phyloP scores from a whole-genome alignment of 2,888 invertebrate genomes.

The Xestia sexstrigata region DNA sequence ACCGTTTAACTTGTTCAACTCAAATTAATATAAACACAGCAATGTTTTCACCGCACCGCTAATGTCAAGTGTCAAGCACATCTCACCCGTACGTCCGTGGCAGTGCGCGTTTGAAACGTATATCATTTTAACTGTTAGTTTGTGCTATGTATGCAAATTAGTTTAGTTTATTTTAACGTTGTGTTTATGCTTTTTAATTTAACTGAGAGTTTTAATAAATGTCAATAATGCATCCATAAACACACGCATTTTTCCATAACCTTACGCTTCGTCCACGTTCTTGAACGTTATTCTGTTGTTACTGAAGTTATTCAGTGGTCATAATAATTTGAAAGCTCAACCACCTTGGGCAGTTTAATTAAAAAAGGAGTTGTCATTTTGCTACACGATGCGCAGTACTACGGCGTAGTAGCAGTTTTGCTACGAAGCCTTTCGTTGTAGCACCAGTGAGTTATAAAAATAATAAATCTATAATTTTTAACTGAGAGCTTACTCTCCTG shows the following conservation, averaged over 20 bases:
- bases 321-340: neutral
- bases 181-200: neutral
- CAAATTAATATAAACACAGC: slow-evolving; percentile 19
- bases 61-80: slow-evolving; percentile 47
- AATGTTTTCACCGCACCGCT: slow-evolving; percentile 36
- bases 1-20: neutral
- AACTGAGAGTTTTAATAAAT: no score
- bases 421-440: slow-evolving; percentile 3
- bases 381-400: slow-evolving; percentile 9
- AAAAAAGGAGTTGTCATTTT: rapidly evolving
- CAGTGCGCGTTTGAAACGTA: slow-evolving; percentile 31
- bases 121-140: slow-evolving; percentile 39
- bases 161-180: slow-evolving; percentile 14
- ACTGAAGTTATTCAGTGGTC: no score
- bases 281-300: no score
- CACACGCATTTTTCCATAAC: no score
- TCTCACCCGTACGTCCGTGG: slow-evolving; percentile 19
- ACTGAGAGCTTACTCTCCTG: no score
- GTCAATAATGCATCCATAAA: no score
- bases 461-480: no score
- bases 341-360: neutral
- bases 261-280: no score
- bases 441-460: no score
- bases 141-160: slow-evolving; percentile 30
- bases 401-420: slow-evolving; percentile 23